A percentile compares a stretch with the other conserved stretches of the same genome.
Conservation (phyloP, 2,797 vertebrate genomes). For the Gila robusta region DNA sequence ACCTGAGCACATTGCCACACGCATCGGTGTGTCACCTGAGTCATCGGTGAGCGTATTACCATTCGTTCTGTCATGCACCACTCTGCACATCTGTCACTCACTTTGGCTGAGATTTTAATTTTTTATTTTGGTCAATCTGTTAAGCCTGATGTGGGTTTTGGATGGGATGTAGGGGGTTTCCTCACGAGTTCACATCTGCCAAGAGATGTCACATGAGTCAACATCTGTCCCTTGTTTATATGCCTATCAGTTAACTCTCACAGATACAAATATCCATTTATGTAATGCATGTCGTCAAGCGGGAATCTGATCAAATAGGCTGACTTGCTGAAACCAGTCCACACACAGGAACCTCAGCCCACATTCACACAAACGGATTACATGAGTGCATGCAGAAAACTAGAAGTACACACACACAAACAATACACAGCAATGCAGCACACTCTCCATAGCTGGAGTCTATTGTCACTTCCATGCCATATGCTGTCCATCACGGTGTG, state of each 20-base stretch:
- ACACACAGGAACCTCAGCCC: constrained; percentile 54
- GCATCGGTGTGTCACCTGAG: constrained; percentile 44
- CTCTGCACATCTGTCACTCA: constrained; percentile 80
- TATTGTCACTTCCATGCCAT: constrained; percentile 77
- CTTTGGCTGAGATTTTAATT: constrained; percentile 76
- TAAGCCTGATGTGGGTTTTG: constrained; percentile 77
- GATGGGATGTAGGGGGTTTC: constrained; percentile 64
- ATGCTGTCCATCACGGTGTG: constrained; percentile 80
- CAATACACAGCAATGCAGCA: constrained; percentile 30
- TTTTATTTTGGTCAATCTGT: constrained; percentile 86
- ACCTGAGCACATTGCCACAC: constrained; percentile 63
- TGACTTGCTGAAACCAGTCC: neutral
- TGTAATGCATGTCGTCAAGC: constrained; percentile 17
- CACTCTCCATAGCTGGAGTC: constrained; percentile 71
- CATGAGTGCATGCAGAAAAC: constrained; percentile 53
- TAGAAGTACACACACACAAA: constrained; percentile 31
- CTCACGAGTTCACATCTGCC: constrained; percentile 80
- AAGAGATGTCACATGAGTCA: constrained; percentile 77
- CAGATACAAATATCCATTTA: constrained; percentile 31
- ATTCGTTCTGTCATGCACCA: constrained; percentile 75
- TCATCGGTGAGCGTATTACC: constrained; percentile 64
- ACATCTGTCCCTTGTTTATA: constrained; percentile 79
- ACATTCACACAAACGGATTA: constrained; percentile 64
- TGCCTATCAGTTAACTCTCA: constrained; percentile 74
- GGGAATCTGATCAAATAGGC: constrained; percentile 29